Base-by-base conservation (phyloP, 92 coral and sea anemone genomes). In the Palythoa grandis region DNA sequence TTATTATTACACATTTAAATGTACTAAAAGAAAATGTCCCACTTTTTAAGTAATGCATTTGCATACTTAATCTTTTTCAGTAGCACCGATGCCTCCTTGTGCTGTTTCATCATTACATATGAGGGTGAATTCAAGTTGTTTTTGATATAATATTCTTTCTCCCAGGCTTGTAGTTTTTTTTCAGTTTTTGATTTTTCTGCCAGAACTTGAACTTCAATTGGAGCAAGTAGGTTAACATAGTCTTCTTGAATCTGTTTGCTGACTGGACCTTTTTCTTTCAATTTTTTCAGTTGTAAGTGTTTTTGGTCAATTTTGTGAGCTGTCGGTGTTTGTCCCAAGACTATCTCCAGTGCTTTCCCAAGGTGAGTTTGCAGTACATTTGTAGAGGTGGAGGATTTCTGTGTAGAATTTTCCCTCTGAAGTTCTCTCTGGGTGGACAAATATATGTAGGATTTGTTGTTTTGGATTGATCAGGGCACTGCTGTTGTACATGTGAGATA, bases 91-190 rank as follows among this genome's bases (percentile, higher is more conserved):
- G 79, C 87, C 74, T 87, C 50, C 63, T 52, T 48, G 86, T 86
- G 87, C 25, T 57, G 70, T 63, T 77, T 75, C 67, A 87, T 90
- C 61, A 65, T 82, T 67, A 83, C 77, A 56, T 57, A 82, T 48
- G 93, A 82, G 37, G 93, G 91, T 39, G 83, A 83, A 50, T 68
- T 78, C 70, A 84, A 65, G 79, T 87, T 72, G 67, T 90, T 87
- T 56, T 56, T 10, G 35, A 66, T 13, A 83, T 78, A 87, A 39
- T 67, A 90, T 52, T 72, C 48, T 65, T 87, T 82, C 82, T 90
- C 91, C 91, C 91, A 90, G 20, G 84, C 79, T 70, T 78, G 63
- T 15, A 89, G 82, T 53, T 89, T 48, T 35, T 78, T 74, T 60
- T 86, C 87, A 29, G 83, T 37, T 38, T 78, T 84, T 63, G 52